Evolutionary conservation across 2,113 vertebrate genomes (phyloP).

Genomic region (Halichoerus grypus): DNA sequence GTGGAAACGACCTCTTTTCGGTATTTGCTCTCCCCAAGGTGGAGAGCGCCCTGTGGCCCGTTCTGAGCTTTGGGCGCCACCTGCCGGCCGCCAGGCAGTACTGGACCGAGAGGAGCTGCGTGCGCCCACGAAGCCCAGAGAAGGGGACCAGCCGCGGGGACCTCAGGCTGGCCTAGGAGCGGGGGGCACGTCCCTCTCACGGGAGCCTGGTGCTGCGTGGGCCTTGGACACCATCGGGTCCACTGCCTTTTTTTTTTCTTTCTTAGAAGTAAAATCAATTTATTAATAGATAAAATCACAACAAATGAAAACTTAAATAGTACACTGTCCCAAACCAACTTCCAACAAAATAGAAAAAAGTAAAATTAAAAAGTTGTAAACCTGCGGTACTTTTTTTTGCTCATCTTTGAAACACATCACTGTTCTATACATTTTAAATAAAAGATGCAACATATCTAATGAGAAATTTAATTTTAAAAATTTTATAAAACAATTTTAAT

Average conservation of each 20-base stretch:
- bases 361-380: not conserved
- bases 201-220: not conserved
- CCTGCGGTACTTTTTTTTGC: not conserved
- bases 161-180: not conserved
- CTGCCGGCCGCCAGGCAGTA: not conserved
- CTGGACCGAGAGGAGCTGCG: no score
- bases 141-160: not conserved
- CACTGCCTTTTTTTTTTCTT: no score
- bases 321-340: not conserved
- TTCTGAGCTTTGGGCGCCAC: not conserved
- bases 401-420: not conserved
- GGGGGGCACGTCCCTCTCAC: not conserved
- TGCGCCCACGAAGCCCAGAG: not conserved
- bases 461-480: not conserved
- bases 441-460: not conserved
- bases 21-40: not conserved
- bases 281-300: not conserved
- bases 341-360: not conserved
- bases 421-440: not conserved
- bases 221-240: not conserved
- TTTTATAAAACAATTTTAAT: not conserved
- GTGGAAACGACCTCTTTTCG: not conserved
- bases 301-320: not conserved
- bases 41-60: not conserved
- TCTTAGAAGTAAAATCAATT: not conserved